phyloP scores from a whole-genome alignment of 1,140 invertebrate genomes.

The Aphis gossypii region DNA sequence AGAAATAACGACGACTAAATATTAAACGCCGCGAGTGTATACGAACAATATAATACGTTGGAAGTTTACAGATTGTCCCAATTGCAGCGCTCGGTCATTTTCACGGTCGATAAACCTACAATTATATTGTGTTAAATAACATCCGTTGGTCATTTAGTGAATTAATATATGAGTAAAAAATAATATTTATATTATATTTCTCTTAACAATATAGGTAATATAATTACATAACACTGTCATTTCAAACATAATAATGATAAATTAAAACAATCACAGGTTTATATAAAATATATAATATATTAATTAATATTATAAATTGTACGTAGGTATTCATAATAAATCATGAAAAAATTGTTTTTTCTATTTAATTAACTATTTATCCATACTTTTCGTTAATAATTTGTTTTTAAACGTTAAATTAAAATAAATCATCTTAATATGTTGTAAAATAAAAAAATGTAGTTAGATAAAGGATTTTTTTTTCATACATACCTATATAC shows the following conservation, averaged over 20 bases:
- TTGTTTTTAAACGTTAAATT: background rate
- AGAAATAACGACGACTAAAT: background rate
- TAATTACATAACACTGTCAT: no score
- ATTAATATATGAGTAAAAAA: no score
- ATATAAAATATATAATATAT: background rate
- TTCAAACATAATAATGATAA: background rate
- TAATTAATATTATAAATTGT: no score
- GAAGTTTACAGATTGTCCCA: background rate
- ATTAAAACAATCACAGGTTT: background rate
- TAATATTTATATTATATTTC: no score
- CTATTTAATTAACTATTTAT: background rate
- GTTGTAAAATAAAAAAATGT: background rate
- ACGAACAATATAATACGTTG: background rate
- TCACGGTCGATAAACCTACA: background rate
- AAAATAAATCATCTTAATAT: background rate
- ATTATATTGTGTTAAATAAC: background rate
- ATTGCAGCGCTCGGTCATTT: background rate
- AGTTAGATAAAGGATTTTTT: background rate
- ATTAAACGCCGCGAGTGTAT: background rate
- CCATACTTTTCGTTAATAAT: background rate
- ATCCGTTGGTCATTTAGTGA: background rate
- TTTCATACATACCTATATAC: background rate
- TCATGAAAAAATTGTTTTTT: background rate
- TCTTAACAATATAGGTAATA: no score
- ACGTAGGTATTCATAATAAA: no score